These are phyloP conservation scores for Adelges cooleyi DNA, from an alignment of 1,140 invertebrate genomes.

Conservation along the genomic window DNA sequence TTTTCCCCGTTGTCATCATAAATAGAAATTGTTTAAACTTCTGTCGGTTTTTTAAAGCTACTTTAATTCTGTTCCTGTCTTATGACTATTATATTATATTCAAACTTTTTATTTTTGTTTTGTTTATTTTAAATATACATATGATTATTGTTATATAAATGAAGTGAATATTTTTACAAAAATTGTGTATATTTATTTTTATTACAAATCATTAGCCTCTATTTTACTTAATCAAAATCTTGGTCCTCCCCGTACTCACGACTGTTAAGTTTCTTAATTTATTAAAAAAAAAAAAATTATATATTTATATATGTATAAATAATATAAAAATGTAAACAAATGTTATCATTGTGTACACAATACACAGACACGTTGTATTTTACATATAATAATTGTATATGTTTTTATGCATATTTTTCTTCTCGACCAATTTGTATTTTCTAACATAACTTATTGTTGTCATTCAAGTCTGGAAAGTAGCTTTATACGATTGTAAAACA, in stretches of 20 bases:
- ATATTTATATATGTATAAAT: too few relatives aligned
- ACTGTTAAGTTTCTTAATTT: neutral
- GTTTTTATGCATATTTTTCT: neutral
- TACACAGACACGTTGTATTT: too few relatives aligned
- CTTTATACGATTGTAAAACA: slow-evolving; percentile 7
- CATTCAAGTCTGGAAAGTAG: neutral
- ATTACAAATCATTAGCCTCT: neutral
- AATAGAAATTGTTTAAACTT: neutral
- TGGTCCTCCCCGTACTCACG: neutral
- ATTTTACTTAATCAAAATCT: slow-evolving; percentile 10
- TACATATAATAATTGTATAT: neutral
- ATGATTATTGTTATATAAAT: neutral
- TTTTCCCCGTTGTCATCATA: neutral
- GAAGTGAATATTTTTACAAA: neutral
- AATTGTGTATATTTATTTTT: neutral
- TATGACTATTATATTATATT: slow-evolving; percentile 1
- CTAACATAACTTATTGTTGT: neutral
- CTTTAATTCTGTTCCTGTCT: slow-evolving; percentile 13
- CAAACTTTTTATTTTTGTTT: slow-evolving; percentile 8
- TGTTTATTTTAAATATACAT: neutral
- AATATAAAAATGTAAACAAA: too few relatives aligned
- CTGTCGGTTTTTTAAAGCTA: slow-evolving; percentile 1
- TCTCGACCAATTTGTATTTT: slow-evolving; percentile 3
- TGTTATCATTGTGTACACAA: too few relatives aligned
- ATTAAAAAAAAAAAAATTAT: too few relatives aligned